These are phyloP conservation scores for Allobates femoralis DNA, from an alignment of 2,797 vertebrate species.

Conservation along the genomic window DNA sequence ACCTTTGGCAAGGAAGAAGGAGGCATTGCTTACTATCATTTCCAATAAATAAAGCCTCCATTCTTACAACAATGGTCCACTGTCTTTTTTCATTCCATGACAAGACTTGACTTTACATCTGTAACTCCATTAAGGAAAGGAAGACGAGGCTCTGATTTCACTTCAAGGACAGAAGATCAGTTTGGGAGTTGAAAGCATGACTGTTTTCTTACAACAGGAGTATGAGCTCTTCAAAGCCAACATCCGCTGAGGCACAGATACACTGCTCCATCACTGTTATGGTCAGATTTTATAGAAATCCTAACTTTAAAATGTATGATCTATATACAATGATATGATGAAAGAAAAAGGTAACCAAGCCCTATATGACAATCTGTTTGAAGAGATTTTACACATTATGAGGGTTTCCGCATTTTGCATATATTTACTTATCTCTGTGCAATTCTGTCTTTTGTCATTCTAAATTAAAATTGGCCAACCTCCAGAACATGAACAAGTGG, in stretches of 20 bases:
- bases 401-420: no score
- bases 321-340: no score
- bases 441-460: no score
- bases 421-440: no score
- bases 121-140: conserved; percentile 46
- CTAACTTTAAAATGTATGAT: no score
- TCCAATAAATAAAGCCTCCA: conserved; percentile 14
- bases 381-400: no score
- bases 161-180: conserved; percentile 37
- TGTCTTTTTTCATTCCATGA: conserved; percentile 19
- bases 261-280: not conserved
- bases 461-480: no score
- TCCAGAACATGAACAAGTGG: no score
- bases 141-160: conserved; percentile 54
- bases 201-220: conserved; percentile 29
- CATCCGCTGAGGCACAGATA: not conserved
- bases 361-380: no score
- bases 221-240: conserved; percentile 13
- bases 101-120: conserved; percentile 39
- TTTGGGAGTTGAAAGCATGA: conserved; percentile 38
- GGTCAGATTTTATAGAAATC: not conserved
- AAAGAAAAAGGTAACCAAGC: no score
- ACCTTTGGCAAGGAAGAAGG: not conserved
- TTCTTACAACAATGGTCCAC: conserved; percentile 29
- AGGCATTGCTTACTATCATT: not conserved